A percentile compares a stretch with the other conserved stretches of the same genome.
Evolutionary conservation across 2,113 vertebrate genomes (phyloP).

Genomic region (Antigone vipio): DNA sequence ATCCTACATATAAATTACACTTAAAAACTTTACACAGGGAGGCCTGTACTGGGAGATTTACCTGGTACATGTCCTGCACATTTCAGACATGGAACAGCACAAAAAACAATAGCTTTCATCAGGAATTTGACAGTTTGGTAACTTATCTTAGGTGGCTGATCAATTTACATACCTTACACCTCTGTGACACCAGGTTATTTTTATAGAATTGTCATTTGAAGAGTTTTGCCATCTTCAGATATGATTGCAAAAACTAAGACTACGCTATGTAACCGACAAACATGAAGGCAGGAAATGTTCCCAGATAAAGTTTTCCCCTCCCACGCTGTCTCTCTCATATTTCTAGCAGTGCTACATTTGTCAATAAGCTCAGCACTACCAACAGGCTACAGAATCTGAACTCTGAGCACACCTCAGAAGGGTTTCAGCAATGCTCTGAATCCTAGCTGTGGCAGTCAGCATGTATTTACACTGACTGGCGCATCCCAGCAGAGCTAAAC

Average conservation of each 20-base stretch:
- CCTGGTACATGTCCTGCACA: conserved; percentile 96
- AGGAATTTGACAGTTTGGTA: conserved; percentile 76
- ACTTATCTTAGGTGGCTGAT: conserved; percentile 51
- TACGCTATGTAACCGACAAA: conserved; percentile 24
- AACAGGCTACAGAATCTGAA: neutral
- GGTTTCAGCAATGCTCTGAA: neutral
- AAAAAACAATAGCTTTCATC: conserved; percentile 87
- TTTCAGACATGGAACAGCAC: conserved; percentile 90
- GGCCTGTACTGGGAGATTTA: conserved; percentile 84
- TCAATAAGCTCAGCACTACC: neutral
- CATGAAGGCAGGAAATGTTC: conserved; percentile 57
- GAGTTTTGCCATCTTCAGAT: conserved; percentile 50
- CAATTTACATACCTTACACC: conserved; percentile 43
- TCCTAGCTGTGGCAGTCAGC: neutral
- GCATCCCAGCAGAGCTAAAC: neutral
- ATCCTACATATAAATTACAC: conserved; percentile 73
- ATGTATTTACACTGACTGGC: neutral
- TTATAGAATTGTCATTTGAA: conserved; percentile 16
- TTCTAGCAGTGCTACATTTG: neutral
- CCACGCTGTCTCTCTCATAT: neutral
- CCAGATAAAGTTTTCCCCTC: conserved; percentile 54
- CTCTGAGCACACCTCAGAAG: neutral
- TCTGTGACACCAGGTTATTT: neutral
- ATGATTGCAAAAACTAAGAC: conserved; percentile 41
- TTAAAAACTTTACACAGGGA: conserved; percentile 64